Conservation (phyloP, 2,888 invertebrate genomes). For the Hemistola chrysoprasaria region DNA sequence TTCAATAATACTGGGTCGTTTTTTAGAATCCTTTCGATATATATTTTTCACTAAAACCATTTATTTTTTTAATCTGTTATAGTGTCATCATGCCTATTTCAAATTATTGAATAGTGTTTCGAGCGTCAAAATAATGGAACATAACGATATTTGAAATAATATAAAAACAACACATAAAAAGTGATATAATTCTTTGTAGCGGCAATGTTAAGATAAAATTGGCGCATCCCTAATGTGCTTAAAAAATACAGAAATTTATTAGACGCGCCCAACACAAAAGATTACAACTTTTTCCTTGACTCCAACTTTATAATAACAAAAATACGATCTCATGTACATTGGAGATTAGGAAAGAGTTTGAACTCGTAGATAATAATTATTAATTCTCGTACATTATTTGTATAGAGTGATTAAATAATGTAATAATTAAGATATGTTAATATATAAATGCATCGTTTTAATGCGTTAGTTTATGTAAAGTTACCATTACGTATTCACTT, state of each 20-base stretch:
- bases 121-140: too few relatives aligned
- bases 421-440: constrained; percentile 32
- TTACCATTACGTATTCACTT: constrained; percentile 15
- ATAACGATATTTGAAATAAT: too few relatives aligned
- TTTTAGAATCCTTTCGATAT: too few relatives aligned
- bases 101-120: too few relatives aligned
- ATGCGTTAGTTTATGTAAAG: constrained; percentile 1
- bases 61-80: too few relatives aligned
- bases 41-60: too few relatives aligned
- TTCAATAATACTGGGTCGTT: too few relatives aligned
- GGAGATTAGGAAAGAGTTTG: constrained; percentile 40
- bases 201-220: too few relatives aligned
- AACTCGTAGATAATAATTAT: constrained; percentile 32
- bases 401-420: constrained; percentile 23
- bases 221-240: too few relatives aligned
- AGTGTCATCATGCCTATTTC: too few relatives aligned
- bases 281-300: constrained; percentile 16
- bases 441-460: background rate
- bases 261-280: constrained; percentile 7
- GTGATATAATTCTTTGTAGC: too few relatives aligned
- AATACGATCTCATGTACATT: constrained; percentile 54
- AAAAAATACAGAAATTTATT: constrained; percentile 7
- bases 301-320: constrained; percentile 28
- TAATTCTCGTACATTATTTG: constrained; percentile 31
- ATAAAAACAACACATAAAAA: too few relatives aligned